phyloP scores from a whole-genome alignment of 2,113 vertebrate species.

The Neogobius melanostomus region DNA sequence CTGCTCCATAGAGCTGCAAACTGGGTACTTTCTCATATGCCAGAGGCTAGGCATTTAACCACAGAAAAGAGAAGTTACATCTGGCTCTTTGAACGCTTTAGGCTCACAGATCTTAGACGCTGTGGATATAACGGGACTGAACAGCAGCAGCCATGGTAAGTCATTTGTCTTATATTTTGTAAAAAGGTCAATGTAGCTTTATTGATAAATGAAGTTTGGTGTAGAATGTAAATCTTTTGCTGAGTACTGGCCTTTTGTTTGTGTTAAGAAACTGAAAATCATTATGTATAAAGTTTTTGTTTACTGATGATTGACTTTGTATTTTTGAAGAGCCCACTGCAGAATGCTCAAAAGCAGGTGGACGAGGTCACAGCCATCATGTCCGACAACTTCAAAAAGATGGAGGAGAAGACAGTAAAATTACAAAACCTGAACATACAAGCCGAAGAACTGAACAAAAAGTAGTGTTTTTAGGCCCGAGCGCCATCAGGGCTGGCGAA shows the following conservation, averaged over 20 bases:
- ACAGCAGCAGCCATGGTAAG: background rate
- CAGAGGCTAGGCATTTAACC: background rate
- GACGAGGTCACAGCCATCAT: slow-evolving; percentile 77
- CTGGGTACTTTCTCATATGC: background rate
- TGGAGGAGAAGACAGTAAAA: slow-evolving; percentile 63
- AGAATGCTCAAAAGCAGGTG: slow-evolving; percentile 66
- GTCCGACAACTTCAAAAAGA: slow-evolving; percentile 74
- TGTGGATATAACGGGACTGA: background rate
- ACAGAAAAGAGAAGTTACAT: background rate
- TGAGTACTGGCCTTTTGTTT: background rate
- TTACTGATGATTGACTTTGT: background rate
- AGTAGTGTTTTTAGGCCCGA: slow-evolving; percentile 54
- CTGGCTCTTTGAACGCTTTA: background rate
- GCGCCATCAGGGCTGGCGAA: too few species aligned
- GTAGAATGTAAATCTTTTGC: too few species aligned
- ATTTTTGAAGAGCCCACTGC: slow-evolving; percentile 53
- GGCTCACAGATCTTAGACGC: background rate
- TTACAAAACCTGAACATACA: slow-evolving; percentile 68
- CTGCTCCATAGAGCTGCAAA: background rate
- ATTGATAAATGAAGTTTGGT: too few species aligned
- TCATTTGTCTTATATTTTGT: background rate
- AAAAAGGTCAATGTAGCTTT: too few species aligned
- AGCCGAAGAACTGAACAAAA: slow-evolving; percentile 63
- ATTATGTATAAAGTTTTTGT: too few species aligned
- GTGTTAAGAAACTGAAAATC: background rate